Evolutionary conservation across 2,888 invertebrate genomes (phyloP), one percentile per base, ranked within the genome.

Genomic region (Napeogenes sylphis): DNA sequence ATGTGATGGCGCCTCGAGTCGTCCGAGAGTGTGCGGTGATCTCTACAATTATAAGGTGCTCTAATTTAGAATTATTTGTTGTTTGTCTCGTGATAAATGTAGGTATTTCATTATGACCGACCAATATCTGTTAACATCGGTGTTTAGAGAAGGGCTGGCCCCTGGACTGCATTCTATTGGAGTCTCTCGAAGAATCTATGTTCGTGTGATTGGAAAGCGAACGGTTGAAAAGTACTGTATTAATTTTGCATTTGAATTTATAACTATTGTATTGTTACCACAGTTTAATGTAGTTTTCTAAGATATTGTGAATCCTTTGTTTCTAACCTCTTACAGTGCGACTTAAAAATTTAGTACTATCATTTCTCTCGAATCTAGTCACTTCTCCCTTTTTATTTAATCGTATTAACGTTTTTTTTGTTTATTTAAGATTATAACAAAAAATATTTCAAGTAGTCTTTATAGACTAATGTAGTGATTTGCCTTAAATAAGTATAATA

Each of bases 41-140:
- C 89, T 91, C 90, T 91, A 90, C 90, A 89, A 90, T 91, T 90
- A 87, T 89, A 89, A 90, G 91, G 91, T 91, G 91, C 91, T 91
- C 90, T 88, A 85, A 86, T 80, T 83, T 90, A 89, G 87, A 83
- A 84, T 84, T 85, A 87, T 85, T 85, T 81, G 81, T 82, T 84
- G 82, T 82, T 82, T 81, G 81, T 85, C 85, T 84, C 87, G 88
- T 88, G 89, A 88, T 88, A 86, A 81, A 79, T 81, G 74, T 84
- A 84, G 79, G 80, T 79, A 82, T 81, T 81, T 77, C 79, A 83
- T 82, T 82, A 79, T 75, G 84, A 83, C 80, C 84, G 87, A 87
- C 89, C 88, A 86, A 87, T 87, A 75, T 79, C 82, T 21, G 21
- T 21, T 81, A 80, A 78, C 78, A 77, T 83, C 83, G 75, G 77